Evolutionary conservation across 1,140 invertebrate genomes (phyloP), one percentile per base, ranked within the genome.

Genomic region (Macrotrachela quadricornifera): DNA sequence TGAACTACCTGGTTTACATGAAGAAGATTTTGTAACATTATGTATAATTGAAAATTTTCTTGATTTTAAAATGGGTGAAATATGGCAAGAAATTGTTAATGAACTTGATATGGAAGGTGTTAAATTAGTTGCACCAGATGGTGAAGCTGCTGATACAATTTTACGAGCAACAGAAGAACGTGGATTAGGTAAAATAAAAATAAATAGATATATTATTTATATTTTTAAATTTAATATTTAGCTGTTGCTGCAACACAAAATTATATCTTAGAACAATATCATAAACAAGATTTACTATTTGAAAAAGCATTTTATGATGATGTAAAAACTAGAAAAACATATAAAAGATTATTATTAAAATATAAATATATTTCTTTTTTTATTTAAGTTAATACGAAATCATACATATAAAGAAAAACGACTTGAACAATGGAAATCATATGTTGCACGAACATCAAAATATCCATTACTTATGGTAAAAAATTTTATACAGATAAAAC

Each of bases 31-130:
- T 54, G 61, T 71, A 10, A 71, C 69, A 1, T 57, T 71, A 21
- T 63, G 62, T 37, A 64, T 70, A 16, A 64, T 71, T 44, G 67
- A 71, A 57, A 64, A 68, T 58, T 71, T 69, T 57, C 57, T 70
- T 15, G 66, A 70, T 56, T 66, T 70, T 51, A 71, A 71, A 61
- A 58, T 66, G 56, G 66, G 68, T 40, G 69, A 71, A 50, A 67
- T 71, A 2, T 69, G 66, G 66, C 62, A 59, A 36, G 69, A 71
- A 57, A 60, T 67, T 3, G 62, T 68, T 13, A 56, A 56, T 37
- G 69, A 71, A 51, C 51, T 71, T 15, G 59, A 63, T 46, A 49
- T 56, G 37, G 68, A 71, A 51, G 58, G 62, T 9, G 59, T 70
- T 0, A 57, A 63, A 18, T 66, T 67, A n/a, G 63, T 69, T 1